Evolutionary conservation across 2,113 vertebrate genomes (phyloP).

Genomic region (Patagioenas fasciata): DNA sequence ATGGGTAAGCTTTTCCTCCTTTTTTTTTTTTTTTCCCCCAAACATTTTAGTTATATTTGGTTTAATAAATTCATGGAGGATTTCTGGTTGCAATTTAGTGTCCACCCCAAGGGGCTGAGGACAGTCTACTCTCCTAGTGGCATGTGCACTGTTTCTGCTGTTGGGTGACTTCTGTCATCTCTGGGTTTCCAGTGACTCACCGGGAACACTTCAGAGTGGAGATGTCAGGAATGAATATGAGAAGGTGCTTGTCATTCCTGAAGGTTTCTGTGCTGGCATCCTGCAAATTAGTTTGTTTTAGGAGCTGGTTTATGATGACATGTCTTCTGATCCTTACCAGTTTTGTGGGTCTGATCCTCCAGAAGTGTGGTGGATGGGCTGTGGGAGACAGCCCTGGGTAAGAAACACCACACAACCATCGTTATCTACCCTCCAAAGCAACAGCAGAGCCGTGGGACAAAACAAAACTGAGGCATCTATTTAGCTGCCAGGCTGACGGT

Average conservation of each 20-base stretch:
- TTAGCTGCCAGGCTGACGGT: neutral
- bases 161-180: neutral
- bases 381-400: neutral
- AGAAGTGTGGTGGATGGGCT: neutral
- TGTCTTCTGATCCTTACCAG: fast-evolving
- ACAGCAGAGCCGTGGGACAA: neutral
- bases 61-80: neutral
- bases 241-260: neutral
- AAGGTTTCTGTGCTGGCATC: neutral
- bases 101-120: neutral
- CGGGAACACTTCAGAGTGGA: neutral
- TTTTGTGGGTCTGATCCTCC: neutral
- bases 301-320: neutral
- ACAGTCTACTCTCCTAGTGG: neutral
- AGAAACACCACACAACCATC: neutral
- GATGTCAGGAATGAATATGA: neutral
- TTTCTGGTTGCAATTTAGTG: neutral
- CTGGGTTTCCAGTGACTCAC: neutral
- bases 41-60: neutral
- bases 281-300: neutral
- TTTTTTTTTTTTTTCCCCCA: neutral
- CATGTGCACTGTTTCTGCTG: neutral
- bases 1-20: neutral
- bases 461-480: neutral
- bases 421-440: neutral